Evolutionary conservation across 37 sponge, comb jelly and placozoan genomes (phyloP).

Genomic region (Cliona cf. orientalis): DNA sequence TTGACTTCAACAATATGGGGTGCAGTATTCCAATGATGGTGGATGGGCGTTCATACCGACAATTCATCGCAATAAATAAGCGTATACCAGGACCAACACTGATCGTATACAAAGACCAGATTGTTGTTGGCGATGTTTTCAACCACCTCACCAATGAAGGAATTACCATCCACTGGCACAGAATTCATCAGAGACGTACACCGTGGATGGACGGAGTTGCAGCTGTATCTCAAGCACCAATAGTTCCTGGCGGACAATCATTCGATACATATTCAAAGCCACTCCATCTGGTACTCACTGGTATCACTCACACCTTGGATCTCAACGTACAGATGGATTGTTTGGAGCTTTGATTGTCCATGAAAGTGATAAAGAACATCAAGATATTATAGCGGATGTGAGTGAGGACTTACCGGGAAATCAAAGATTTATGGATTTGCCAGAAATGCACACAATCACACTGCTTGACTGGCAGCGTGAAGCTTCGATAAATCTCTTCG

Average conservation of each 20-base stretch:
- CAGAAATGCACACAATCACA: conserved; percentile 58
- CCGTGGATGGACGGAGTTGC: conserved; percentile 87
- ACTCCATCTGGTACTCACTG: conserved; percentile 79
- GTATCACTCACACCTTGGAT: conserved; percentile 84
- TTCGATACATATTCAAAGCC: conserved; percentile 69
- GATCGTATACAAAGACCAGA: conserved; percentile 39
- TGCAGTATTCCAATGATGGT: conserved; percentile 50
- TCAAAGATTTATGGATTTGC: conserved; percentile 17
- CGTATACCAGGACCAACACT: conserved; percentile 69
- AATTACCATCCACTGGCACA: conserved; percentile 85
- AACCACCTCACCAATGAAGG: conserved; percentile 66
- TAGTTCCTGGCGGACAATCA: conserved; percentile 36
- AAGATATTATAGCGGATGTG: neutral
- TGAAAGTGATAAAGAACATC: neutral
- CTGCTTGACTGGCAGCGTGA: conserved; percentile 74
- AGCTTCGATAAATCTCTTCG: conserved; percentile 18
- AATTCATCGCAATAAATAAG: conserved; percentile 50
- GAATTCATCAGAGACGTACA: conserved; percentile 59
- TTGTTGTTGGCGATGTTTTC: conserved; percentile 41
- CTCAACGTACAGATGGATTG: conserved; percentile 77
- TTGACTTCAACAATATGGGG: neutral
- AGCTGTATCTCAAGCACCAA: conserved; percentile 66
- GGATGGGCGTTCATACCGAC: conserved; percentile 52
- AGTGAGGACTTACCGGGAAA: neutral
- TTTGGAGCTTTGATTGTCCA: conserved; percentile 74